Base-by-base conservation (phyloP, 2,888 invertebrate genomes). In the Idaea straminata region DNA sequence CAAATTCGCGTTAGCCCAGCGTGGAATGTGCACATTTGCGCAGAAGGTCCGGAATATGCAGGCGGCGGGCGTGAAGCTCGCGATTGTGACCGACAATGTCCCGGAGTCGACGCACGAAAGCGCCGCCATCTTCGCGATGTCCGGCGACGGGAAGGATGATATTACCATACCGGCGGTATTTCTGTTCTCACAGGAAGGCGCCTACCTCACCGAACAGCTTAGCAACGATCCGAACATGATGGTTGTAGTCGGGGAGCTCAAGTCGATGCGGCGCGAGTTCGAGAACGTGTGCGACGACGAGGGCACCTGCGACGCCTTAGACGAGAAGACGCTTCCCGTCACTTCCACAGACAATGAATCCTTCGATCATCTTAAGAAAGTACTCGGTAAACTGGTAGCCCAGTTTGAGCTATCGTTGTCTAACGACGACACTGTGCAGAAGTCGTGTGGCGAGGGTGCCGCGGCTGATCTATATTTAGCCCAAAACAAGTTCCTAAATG, bases 11-110 rank as follows among this genome's bases (percentile, higher is more conserved):
- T 91, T 99, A n/a, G 95, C 98, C 67, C 95, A 96, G 81, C 94
- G 99, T 35, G 99, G 99, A 0, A 96, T 96, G 76, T 99, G 99
- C 86, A 98, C 98, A 93, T 99, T 99, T 85, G 96, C 99, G 3
- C 98, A 98, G 64, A 99, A 99, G 93, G 98, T 97, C 3, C 94
- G 98, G 63, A 93, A 95, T 76, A 94, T 98, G 57, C 96, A 98
- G 91, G 93, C 94, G 64, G 96, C 96, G 5, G 98, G 98, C 15
- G 98, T 97, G 0, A 89, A 95, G 57, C 97, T 96, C 25, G 97
- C 97, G 16, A 96, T 99, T 77, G 96, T 99, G 58, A 89, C 97
- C 70, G 98, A 98, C 88, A 98, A 98, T 86, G 94, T 95, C 13
- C 93, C 95, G 5, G 96, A 95, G 36, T 96, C 97, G 57, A 96